Base-by-base conservation (phyloP, 2,797 vertebrate species). In the Brachyalestes nurse region DNA sequence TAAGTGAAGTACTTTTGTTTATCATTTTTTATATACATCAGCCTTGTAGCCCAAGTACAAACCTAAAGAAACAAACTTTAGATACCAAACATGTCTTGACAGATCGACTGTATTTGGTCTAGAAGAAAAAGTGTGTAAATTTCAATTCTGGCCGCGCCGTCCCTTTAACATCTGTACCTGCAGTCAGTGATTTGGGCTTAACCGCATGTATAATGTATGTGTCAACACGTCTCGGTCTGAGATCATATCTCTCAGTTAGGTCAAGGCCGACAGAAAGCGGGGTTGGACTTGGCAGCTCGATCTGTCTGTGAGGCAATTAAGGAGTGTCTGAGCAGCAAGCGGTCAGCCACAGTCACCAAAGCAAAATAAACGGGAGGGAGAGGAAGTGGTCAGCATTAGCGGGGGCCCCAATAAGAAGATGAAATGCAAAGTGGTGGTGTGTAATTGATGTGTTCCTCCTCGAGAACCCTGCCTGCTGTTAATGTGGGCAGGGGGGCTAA, bases 301-400 rank as follows among this genome's bases (percentile, higher is more conserved):
- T 91, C 91, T 85, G 90, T 88, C 83, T 88, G 88, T 90, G 87
- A 87, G 88, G 90, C 91, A 89, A 93, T 96, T 88, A 93, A 90
- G 89, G 91, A 93, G 93, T 88, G 90, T 92, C 90, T 93, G 90
- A 90, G 94, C 91, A 91, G 88, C 76, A 82, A 94, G 88, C 88
- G 86, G 90, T 91, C 88, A 84, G 94, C 94, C 91, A 91, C 89
- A 94, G 92, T 92, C 93, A 95, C 95, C 94, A 94, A 97, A 97
- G 94, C 95, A 96, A 98, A 97, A 98, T 95, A 98, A 97, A 97
- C 94, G 91, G 88, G 88, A 90, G 89, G 91, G 91, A 93, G 93
- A 96, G 96, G 96, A 97, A 96, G 94, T 95, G 94, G 94, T 93
- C 95, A 93, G 94, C 94, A 95, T 95, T 93, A 95, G 92, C 93